These are phyloP conservation scores for Steatocranus sp. DNA, from an alignment of 2,797 vertebrate species.

Conservation along the genomic window DNA sequence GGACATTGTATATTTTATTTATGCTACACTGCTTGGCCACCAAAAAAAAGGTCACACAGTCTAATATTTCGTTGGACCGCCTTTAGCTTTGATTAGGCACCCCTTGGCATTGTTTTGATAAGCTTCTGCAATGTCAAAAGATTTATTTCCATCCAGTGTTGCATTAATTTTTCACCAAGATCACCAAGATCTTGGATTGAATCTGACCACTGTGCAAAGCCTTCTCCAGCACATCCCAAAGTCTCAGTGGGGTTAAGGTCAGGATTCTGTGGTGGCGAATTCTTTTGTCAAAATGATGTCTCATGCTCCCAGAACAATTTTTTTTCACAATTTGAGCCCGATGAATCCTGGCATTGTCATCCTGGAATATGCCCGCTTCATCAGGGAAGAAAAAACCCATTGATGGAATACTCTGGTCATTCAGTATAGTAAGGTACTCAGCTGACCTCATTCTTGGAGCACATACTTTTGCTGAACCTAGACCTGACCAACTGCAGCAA, in stretches of 20 bases:
- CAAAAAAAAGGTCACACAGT: not conserved
- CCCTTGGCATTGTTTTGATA: not conserved
- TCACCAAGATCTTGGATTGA: too few species aligned
- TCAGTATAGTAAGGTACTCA: not conserved
- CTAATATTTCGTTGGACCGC: not conserved
- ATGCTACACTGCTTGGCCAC: not conserved
- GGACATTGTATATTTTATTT: not conserved
- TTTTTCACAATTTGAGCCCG: not conserved
- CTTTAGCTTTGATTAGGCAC: not conserved
- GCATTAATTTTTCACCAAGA: not conserved
- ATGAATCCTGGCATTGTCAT: not conserved
- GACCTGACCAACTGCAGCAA: not conserved
- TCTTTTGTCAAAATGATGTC: not conserved
- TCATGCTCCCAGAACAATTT: not conserved
- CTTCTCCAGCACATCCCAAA: not conserved
- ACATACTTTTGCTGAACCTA: not conserved
- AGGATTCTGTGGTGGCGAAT: not conserved
- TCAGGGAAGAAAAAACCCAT: not conserved
- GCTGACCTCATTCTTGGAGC: not conserved
- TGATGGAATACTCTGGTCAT: not conserved
- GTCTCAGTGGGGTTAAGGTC: not conserved
- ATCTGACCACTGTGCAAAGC: not conserved
- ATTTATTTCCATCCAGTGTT: not conserved
- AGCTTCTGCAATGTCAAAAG: not conserved
- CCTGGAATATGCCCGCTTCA: not conserved